Conservation (phyloP, 1,140 invertebrate species). For the Episyrphus balteatus region DNA sequence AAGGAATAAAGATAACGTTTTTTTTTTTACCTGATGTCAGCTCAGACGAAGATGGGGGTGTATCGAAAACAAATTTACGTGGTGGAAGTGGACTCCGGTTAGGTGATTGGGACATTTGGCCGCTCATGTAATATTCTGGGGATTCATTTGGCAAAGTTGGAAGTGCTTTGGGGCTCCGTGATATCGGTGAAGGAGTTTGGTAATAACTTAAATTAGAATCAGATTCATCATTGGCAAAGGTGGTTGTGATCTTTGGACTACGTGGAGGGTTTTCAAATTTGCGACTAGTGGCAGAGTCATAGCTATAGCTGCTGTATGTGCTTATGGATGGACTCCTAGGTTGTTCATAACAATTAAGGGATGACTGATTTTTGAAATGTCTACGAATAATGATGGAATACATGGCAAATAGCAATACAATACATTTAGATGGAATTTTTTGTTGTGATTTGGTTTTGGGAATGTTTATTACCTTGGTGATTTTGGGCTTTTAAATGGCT, state of each 20-base stretch:
- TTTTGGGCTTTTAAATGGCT: constrained; percentile 29
- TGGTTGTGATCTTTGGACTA: constrained; percentile 32
- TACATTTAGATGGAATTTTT: not conserved
- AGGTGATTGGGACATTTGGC: constrained; percentile 9
- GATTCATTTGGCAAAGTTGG: constrained; percentile 16
- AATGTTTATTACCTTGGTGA: constrained; percentile 25
- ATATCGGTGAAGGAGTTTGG: constrained; percentile 27
- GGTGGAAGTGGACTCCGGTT: constrained; percentile 26
- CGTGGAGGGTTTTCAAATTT: constrained; percentile 15
- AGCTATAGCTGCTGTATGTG: constrained; percentile 5
- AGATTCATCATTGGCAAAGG: constrained; percentile 29
- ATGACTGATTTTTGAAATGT: constrained; percentile 2
- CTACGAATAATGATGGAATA: not conserved
- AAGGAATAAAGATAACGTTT: not conserved
- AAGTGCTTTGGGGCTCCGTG: constrained; percentile 8
- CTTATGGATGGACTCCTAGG: constrained; percentile 4
- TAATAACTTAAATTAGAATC: constrained; percentile 19
- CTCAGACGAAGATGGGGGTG: constrained; percentile 4
- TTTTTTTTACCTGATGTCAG: not conserved
- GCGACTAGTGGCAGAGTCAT: constrained; percentile 6
- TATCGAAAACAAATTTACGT: constrained; percentile 34
- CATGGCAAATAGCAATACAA: not conserved
- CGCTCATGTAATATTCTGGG: constrained; percentile 13
- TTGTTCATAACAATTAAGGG: constrained; percentile 1
- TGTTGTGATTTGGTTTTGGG: constrained; percentile 4